A percentile compares a stretch with the other conserved stretches of the same genome.
These are phyloP conservation scores for Manacus vitellinus DNA, from an alignment of 2,113 vertebrate genomes.

Conservation along the genomic window DNA sequence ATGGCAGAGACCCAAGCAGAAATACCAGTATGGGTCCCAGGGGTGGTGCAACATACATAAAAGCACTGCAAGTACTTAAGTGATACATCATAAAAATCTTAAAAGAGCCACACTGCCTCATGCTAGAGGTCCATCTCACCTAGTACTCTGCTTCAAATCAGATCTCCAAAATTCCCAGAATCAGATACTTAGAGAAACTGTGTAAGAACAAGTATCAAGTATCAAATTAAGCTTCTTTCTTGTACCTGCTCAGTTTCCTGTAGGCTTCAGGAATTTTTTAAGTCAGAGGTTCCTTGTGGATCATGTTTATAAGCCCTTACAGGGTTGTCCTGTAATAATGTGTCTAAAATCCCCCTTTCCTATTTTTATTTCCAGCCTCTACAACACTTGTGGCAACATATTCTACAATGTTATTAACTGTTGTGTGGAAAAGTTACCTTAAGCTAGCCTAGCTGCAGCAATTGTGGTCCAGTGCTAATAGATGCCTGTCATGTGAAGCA, in stretches of 20 bases:
- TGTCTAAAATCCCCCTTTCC: not conserved
- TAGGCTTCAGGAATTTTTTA: not conserved
- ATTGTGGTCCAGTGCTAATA: not conserved
- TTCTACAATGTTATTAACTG: not conserved
- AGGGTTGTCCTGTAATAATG: not conserved
- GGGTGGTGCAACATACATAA: fast-evolving
- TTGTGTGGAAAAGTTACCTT: not conserved
- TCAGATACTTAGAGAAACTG: not conserved
- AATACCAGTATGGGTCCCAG: not conserved
- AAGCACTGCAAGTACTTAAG: not conserved
- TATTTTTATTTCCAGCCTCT: not conserved
- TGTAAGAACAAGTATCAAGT: not conserved
- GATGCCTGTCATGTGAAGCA: not conserved
- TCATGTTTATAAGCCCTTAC: not conserved
- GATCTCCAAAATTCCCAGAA: not conserved
- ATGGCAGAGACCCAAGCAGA: not conserved
- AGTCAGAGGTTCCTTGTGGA: not conserved
- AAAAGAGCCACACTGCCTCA: not conserved
- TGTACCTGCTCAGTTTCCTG: not conserved
- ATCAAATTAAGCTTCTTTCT: not conserved
- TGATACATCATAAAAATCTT: not conserved
- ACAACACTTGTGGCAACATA: not conserved
- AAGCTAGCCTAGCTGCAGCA: not conserved
- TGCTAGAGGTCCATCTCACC: not conserved
- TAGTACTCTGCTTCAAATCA: not conserved